Evolutionary conservation across 2,113 vertebrate species (phyloP).

Genomic region (Pelecanoides urinatrix): DNA sequence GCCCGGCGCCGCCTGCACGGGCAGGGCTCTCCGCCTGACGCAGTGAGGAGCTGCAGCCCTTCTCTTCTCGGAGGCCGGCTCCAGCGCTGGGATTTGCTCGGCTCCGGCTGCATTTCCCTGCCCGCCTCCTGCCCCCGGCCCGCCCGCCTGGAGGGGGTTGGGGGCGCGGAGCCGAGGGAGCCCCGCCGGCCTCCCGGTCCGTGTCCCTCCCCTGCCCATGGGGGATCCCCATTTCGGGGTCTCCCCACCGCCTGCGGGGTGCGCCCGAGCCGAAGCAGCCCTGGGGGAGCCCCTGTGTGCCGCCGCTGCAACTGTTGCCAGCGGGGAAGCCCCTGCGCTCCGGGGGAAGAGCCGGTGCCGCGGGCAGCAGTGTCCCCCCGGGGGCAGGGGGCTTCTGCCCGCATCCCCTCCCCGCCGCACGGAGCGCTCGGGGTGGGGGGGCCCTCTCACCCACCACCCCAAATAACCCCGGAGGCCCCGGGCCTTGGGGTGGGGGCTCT

Average conservation of each 20-base stretch:
- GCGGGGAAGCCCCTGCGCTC: not conserved
- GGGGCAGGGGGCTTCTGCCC: not conserved
- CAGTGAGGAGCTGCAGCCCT: conserved; percentile 82
- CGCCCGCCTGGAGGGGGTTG: not conserved
- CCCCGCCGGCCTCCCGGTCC: not conserved
- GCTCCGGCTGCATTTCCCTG: conserved; percentile 31
- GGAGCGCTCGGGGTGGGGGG: not conserved
- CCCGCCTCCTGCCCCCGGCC: conserved; percentile 7
- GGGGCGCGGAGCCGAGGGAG: not conserved
- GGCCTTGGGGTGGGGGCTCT: not conserved
- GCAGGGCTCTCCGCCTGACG: conserved; percentile 78
- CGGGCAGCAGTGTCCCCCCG: too few species aligned
- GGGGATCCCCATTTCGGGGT: not conserved
- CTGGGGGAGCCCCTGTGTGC: not conserved
- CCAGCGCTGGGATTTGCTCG: conserved; percentile 74
- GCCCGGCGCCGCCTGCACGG: conserved; percentile 47
- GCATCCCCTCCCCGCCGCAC: not conserved
- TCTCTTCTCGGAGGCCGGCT: conserved; percentile 65
- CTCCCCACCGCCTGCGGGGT: not conserved
- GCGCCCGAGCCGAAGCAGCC: not conserved
- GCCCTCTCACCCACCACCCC: not conserved
- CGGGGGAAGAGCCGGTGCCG: not conserved
- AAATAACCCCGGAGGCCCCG: not conserved
- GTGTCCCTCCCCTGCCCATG: too few species aligned
- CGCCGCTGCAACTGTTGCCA: not conserved